Percentiles rank a stretch among this genome's conserved stretches.
These are phyloP conservation scores for Anomalospiza imberbis DNA, from an alignment of 2,797 vertebrate species.

Conservation along the genomic window DNA sequence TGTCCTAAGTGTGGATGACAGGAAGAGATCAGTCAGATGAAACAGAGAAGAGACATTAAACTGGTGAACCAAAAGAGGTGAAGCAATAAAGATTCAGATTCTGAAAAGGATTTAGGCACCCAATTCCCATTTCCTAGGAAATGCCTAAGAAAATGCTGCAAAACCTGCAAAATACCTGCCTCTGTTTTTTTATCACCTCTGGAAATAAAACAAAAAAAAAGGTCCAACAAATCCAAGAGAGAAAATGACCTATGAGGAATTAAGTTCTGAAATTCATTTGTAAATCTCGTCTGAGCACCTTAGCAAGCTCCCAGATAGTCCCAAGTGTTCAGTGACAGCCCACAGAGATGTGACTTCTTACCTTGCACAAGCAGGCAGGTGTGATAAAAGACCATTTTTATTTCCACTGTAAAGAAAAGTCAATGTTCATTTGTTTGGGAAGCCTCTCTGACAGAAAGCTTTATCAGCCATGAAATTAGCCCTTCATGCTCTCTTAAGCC, in stretches of 20 bases:
- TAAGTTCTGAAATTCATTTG: background rate
- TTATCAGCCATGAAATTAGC: conserved; percentile 77
- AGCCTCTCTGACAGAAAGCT: conserved; percentile 61
- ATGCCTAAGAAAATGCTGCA: background rate
- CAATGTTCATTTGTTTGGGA: conserved; percentile 71
- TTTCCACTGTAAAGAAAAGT: conserved; percentile 56
- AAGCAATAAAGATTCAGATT: background rate
- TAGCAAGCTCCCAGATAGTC: background rate
- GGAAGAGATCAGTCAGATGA: background rate
- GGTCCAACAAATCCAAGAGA: background rate
- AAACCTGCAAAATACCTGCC: background rate
- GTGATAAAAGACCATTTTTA: conserved; percentile 31
- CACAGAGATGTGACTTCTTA: background rate
- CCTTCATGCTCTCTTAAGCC: conserved; percentile 65
- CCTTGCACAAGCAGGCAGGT: background rate
- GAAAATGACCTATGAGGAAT: background rate
- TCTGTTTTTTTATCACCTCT: background rate
- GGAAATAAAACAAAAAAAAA: background rate
- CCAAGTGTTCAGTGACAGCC: background rate
- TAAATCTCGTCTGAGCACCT: background rate
- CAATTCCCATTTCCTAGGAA: background rate
- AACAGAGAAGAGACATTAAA: background rate
- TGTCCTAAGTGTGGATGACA: background rate
- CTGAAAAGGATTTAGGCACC: background rate
- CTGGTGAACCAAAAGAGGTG: background rate